Evolutionary conservation across 2,797 vertebrate species (phyloP).

Genomic region (Macroramphosus scolopax): DNA sequence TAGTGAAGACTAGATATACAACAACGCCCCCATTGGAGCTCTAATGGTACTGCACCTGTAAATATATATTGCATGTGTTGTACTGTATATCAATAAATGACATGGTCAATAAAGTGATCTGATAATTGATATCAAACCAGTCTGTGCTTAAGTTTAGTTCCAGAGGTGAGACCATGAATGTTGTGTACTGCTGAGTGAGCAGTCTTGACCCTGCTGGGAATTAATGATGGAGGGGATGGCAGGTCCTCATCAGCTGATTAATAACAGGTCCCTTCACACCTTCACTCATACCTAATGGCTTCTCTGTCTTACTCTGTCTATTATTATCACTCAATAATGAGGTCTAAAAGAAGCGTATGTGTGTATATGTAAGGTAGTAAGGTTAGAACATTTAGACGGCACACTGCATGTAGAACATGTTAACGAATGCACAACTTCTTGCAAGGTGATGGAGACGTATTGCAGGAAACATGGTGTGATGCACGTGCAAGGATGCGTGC

Average conservation of each 20-base stretch:
- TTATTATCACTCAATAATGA: conserved; percentile 77
- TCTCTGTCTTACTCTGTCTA: conserved; percentile 65
- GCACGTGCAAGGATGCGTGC: no score
- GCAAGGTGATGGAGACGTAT: no score
- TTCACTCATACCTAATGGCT: conserved; percentile 68
- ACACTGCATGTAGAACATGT: no score
- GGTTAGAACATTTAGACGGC: no score
- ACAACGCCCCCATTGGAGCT: conserved; percentile 55
- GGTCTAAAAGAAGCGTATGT: conserved; percentile 44
- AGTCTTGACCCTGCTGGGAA: conserved; percentile 56
- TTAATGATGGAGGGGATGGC: conserved; percentile 61
- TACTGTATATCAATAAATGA: no score
- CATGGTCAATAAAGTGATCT: no score
- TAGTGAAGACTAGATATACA: conserved; percentile 24
- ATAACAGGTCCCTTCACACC: conserved; percentile 68
- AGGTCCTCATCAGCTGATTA: conserved; percentile 74
- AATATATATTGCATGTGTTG: no score
- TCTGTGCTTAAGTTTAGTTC: no score
- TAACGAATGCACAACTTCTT: no score
- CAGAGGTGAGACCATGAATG: no score
- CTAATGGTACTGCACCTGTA: conserved; percentile 32
- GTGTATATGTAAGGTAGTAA: conserved; percentile 21
- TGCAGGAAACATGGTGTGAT: no score
- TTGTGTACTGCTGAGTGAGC: conserved; percentile 51
- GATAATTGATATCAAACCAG: no score